A percentile compares a stretch with the other conserved stretches of the same genome.
These are phyloP conservation scores for Erithacus rubecula DNA, from an alignment of 2,797 vertebrate species.

Conservation along the genomic window DNA sequence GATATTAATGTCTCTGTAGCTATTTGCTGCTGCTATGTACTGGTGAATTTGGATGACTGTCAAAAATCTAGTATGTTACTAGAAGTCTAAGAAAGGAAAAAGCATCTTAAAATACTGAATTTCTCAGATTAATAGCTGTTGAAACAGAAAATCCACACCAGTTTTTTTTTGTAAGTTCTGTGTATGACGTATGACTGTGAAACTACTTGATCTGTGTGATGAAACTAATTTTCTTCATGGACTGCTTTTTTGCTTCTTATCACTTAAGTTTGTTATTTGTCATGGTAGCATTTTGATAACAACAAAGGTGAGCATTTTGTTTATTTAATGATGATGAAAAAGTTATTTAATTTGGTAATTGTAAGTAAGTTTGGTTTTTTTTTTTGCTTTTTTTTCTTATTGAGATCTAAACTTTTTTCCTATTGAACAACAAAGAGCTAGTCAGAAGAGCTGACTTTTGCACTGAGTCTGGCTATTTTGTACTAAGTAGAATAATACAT, in stretches of 20 bases:
- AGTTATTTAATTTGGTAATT: background rate
- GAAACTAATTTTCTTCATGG: background rate
- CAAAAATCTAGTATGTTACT: background rate
- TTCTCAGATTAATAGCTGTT: background rate
- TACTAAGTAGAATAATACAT: conserved; percentile 8
- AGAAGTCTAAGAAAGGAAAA: background rate
- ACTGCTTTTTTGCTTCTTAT: background rate
- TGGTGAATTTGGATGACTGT: background rate
- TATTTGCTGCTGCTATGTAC: background rate
- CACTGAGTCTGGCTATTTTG: conserved; percentile 1
- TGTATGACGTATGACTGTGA: background rate
- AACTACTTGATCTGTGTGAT: background rate
- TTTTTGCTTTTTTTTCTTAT: background rate
- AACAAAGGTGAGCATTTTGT: background rate
- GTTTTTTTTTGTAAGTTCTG: background rate
- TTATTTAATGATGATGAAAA: background rate
- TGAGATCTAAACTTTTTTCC: conserved; percentile 1
- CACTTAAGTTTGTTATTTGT: background rate
- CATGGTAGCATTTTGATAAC: background rate
- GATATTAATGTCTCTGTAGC: background rate
- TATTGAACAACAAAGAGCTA: background rate
- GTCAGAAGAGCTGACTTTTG: background rate
- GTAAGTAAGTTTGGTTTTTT: background rate
- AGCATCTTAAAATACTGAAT: background rate
- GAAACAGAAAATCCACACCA: background rate